Conservation (phyloP, 2,888 invertebrate species). For the Serripes groenlandicus region DNA sequence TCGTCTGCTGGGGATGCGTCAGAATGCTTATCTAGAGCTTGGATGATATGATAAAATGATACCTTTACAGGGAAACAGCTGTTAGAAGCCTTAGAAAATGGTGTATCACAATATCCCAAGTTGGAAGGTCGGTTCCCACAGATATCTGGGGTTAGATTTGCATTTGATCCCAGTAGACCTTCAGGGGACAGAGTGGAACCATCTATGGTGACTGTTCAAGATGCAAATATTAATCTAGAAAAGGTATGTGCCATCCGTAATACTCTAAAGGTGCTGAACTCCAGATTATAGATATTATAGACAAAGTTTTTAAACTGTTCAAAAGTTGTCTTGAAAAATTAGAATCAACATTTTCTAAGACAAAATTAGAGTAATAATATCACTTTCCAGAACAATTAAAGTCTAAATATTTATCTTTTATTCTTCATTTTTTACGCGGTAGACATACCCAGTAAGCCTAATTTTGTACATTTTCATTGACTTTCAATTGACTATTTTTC, state of each 20-base stretch:
- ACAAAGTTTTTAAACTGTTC: no score
- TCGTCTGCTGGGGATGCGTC: neutral
- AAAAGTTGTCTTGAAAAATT: no score
- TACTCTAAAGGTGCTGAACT: no score
- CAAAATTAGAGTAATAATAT: no score
- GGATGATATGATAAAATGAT: neutral
- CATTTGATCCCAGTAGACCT: constrained; percentile 88
- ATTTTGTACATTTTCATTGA: no score
- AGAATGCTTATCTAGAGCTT: neutral
- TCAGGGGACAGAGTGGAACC: constrained; percentile 91
- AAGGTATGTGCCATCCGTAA: constrained; percentile 82
- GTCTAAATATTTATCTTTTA: no score
- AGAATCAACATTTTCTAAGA: no score
- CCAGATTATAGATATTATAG: no score
- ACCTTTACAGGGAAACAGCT: constrained; percentile 89
- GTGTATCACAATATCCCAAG: constrained; percentile 94
- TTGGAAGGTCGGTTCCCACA: constrained; percentile 96
- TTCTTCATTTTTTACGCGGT: no score
- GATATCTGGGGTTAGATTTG: constrained; percentile 89
- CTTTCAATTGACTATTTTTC: no score
- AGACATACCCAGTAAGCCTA: no score
- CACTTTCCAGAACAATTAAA: no score
- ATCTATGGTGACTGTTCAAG: constrained; percentile 93
- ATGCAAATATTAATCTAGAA: constrained; percentile 91
- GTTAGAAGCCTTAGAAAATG: constrained; percentile 92